Percentiles rank a stretch among this genome's conserved stretches.
Evolutionary conservation across 2,113 vertebrate genomes (phyloP).

Genomic region (Rissa tridactyla): DNA sequence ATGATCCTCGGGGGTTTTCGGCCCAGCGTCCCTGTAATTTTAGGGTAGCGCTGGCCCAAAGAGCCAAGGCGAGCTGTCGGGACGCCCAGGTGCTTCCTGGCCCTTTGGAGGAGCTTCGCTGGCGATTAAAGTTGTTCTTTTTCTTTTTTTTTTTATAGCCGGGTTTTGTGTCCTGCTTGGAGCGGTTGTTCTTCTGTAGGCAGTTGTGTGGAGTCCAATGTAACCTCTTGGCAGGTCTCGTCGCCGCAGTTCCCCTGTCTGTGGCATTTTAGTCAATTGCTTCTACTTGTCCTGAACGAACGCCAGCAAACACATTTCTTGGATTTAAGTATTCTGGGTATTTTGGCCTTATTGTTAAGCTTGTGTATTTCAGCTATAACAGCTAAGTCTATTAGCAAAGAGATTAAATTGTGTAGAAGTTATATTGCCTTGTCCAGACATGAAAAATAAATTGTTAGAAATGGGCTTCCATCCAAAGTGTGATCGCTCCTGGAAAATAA

Average conservation of each 20-base stretch:
- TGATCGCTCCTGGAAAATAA: slow-evolving; percentile 33
- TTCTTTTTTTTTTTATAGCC: not conserved
- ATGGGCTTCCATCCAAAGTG: slow-evolving; percentile 34
- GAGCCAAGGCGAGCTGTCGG: not conserved
- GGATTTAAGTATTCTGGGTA: slow-evolving; percentile 33
- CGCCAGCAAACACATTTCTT: slow-evolving; percentile 36
- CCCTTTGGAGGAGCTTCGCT: not conserved
- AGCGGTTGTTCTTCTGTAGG: not conserved
- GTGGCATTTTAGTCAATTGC: not conserved
- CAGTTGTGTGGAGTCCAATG: not conserved
- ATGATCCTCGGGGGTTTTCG: not conserved
- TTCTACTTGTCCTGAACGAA: slow-evolving; percentile 19
- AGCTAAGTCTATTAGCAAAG: slow-evolving; percentile 45
- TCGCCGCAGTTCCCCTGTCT: rapidly evolving
- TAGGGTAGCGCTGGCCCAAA: not conserved
- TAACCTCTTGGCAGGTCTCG: not conserved
- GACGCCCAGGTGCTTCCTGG: not conserved
- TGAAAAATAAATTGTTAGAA: slow-evolving; percentile 60
- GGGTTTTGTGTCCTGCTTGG: not conserved
- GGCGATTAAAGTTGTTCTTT: not conserved
- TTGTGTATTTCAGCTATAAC: slow-evolving; percentile 23
- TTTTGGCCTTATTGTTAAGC: slow-evolving; percentile 56
- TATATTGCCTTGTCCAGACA: slow-evolving; percentile 54
- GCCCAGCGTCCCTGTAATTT: not conserved
- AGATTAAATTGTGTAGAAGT: slow-evolving; percentile 60